phyloP scores from a whole-genome alignment of 1,140 invertebrate genomes.

The Aphaenogaster ashmeadi region DNA sequence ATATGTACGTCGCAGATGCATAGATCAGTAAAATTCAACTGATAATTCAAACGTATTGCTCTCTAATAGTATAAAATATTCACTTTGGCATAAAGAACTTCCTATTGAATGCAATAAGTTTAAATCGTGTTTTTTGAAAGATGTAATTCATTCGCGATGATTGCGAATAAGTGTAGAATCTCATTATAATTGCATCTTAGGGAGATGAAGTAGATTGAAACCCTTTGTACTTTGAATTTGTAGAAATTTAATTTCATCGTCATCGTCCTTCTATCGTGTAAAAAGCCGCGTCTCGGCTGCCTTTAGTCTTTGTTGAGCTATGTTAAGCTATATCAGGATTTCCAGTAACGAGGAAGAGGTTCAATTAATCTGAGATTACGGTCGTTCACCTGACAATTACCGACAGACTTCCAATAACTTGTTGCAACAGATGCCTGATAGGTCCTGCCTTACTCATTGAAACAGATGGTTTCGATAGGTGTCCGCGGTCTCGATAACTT shows the following conservation, averaged over 20 bases:
- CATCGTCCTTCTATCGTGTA: background rate
- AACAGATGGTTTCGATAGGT: slow-evolving; percentile 58
- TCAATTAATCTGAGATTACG: slow-evolving; percentile 60
- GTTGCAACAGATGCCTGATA: slow-evolving; percentile 54
- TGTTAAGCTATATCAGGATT: slow-evolving; percentile 28
- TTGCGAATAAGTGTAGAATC: background rate
- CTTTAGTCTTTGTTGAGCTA: slow-evolving; percentile 15
- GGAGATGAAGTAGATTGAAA: background rate
- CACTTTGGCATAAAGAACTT: background rate
- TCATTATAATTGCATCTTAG: slow-evolving; percentile 22
- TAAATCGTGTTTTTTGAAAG: background rate
- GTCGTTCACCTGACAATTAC: slow-evolving; percentile 56
- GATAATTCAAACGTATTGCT: background rate
- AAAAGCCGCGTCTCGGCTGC: slow-evolving; percentile 8
- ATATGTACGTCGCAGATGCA: background rate
- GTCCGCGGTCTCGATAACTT: slow-evolving; percentile 4
- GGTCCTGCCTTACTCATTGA: slow-evolving; percentile 24
- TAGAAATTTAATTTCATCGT: slow-evolving; percentile 24
- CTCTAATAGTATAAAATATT: slow-evolving; percentile 24
- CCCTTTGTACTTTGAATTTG: slow-evolving; percentile 10
- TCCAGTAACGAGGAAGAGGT: slow-evolving; percentile 28
- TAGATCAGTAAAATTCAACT: slow-evolving; percentile 12
- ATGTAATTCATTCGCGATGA: background rate
- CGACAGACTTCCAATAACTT: slow-evolving; percentile 57
- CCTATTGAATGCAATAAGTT: background rate